A percentile compares a stretch with the other conserved stretches of the same genome.
These are phyloP conservation scores for Mola mola DNA, from an alignment of 2,113 vertebrate species.

Conservation along the genomic window DNA sequence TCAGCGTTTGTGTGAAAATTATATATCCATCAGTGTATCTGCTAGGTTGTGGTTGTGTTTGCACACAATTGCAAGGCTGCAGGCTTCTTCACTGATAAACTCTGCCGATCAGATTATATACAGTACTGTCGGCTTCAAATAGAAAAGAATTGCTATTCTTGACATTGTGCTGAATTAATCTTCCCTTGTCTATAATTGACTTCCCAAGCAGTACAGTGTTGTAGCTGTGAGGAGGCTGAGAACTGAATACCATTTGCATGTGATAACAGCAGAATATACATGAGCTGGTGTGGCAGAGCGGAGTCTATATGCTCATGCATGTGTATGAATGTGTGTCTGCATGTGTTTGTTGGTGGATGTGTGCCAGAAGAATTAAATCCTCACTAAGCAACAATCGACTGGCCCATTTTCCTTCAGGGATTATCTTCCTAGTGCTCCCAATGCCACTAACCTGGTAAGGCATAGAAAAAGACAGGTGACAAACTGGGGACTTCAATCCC, in stretches of 20 bases:
- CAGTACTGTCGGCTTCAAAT: conserved; percentile 13
- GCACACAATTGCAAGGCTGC: conserved; percentile 1
- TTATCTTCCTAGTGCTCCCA: conserved; percentile 9
- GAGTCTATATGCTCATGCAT: not conserved
- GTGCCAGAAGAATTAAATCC: conserved; percentile 22
- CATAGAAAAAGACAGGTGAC: no score
- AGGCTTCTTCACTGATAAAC: conserved; percentile 33
- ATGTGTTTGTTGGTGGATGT: not conserved
- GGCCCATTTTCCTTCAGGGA: conserved; percentile 20
- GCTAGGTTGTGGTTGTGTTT: conserved; percentile 1
- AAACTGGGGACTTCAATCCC: no score
- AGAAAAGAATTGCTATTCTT: conserved; percentile 26
- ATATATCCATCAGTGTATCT: conserved; percentile 14
- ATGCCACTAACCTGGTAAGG: no score
- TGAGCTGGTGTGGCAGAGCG: conserved; percentile 12
- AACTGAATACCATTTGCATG: conserved; percentile 42
- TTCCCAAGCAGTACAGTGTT: conserved; percentile 27
- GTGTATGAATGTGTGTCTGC: not conserved
- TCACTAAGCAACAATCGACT: conserved; percentile 19
- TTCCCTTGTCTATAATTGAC: conserved; percentile 53
- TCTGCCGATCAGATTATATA: conserved; percentile 23
- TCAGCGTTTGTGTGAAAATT: not conserved
- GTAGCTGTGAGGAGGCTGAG: conserved; percentile 11
- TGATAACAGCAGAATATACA: conserved; percentile 32
- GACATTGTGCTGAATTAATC: conserved; percentile 46